Conservation (phyloP, 2,113 vertebrate genomes). For the Tachuris rubrigastra region DNA sequence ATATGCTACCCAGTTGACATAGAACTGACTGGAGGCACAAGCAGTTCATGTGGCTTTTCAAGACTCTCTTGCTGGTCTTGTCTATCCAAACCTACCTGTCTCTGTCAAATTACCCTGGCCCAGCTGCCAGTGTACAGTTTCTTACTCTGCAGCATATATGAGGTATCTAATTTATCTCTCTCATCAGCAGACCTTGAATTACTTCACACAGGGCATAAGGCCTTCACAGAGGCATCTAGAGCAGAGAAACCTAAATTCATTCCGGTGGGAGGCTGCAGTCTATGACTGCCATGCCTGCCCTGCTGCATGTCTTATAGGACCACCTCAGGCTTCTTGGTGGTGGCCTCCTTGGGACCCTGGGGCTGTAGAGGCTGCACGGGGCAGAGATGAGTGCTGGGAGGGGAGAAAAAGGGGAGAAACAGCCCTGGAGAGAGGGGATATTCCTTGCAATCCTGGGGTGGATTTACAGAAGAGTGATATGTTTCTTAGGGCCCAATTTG, state of each 20-base stretch:
- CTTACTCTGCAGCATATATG: background rate
- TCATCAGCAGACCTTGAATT: constrained; percentile 20
- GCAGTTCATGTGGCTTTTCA: background rate
- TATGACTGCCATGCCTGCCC: background rate
- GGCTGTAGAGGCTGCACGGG: background rate
- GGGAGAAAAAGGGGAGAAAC: background rate
- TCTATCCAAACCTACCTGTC: background rate
- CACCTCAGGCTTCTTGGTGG: background rate
- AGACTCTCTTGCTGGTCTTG: background rate
- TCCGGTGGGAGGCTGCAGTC: background rate
- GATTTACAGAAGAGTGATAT: background rate
- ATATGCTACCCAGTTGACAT: accelerated
- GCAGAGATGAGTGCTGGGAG: background rate
- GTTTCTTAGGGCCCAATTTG: background rate
- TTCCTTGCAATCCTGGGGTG: background rate
- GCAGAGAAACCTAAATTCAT: background rate
- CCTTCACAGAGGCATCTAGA: background rate
- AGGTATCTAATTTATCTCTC: constrained; percentile 30
- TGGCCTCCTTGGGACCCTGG: background rate
- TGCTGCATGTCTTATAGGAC: background rate
- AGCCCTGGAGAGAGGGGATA: background rate
- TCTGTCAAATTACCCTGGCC: background rate
- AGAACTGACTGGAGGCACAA: background rate
- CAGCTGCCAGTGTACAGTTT: background rate
- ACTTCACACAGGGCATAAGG: background rate